phyloP scores from a whole-genome alignment of 2,113 vertebrate genomes.

The Gnathonemus echidnorhynchus region DNA sequence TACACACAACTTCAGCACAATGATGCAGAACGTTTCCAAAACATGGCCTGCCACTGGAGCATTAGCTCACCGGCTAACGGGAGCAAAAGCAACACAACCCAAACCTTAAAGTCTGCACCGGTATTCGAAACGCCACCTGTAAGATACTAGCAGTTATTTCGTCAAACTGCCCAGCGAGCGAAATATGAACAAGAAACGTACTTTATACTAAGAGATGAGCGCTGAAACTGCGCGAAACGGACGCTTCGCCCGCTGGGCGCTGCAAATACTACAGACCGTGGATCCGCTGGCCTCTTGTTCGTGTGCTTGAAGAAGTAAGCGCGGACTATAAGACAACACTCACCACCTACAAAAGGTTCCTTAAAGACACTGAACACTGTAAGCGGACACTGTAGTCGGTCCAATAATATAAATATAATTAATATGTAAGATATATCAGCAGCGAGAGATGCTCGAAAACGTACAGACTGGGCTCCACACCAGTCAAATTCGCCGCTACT shows the following conservation, averaged over 20 bases:
- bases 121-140: background rate
- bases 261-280: slow-evolving; percentile 1
- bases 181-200: background rate
- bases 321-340: background rate
- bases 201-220: background rate
- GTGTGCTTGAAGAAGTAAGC: background rate
- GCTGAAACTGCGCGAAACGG: background rate
- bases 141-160: background rate
- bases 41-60: background rate
- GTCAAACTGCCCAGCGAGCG: background rate
- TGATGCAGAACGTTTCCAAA: background rate
- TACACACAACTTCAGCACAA: background rate
- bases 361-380: background rate
- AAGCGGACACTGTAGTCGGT: background rate
- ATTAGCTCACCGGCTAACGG: background rate
- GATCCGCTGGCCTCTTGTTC: background rate
- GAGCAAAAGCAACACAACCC: background rate
- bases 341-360: background rate
- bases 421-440: background rate
- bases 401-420: background rate
- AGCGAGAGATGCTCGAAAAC: background rate
- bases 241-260: background rate
- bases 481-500: slow-evolving; percentile 21
- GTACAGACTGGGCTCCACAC: no score
- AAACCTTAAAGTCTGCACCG: background rate